Evolutionary conservation across 92 coral and sea anemone species (phyloP).

Genomic region (Palythoa caribaeorum): DNA sequence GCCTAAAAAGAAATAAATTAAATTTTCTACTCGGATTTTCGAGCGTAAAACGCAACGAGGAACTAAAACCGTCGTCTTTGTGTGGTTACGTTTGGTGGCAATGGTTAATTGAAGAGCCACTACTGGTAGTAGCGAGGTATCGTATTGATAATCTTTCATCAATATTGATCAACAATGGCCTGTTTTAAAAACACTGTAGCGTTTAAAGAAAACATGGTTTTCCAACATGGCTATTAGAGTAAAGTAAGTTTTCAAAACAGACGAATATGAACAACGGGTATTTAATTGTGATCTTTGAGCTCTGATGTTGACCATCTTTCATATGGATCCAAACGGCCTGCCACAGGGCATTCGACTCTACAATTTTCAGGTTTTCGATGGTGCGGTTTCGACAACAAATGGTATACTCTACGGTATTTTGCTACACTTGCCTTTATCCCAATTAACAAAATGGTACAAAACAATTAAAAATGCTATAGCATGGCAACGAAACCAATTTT

Average conservation of each 20-base stretch:
- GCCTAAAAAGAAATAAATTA: background rate
- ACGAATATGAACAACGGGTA: conserved; percentile 6
- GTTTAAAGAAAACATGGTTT: conserved; percentile 2
- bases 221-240: conserved; percentile 8
- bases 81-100: conserved; percentile 10
- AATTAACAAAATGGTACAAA: too few relatives aligned
- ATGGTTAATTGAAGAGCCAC: conserved; percentile 32
- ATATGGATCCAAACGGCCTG: background rate
- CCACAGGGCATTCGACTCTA: background rate
- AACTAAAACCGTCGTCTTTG: background rate
- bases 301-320: background rate
- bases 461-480: too few relatives aligned
- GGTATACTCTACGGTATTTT: too few relatives aligned
- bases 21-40: background rate
- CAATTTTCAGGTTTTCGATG: too few relatives aligned
- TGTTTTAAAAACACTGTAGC: conserved; percentile 29
- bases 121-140: conserved; percentile 41
- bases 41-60: conserved; percentile 19
- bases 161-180: conserved; percentile 33
- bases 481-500: too few relatives aligned
- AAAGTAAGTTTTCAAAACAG: conserved; percentile 14
- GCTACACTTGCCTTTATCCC: too few relatives aligned
- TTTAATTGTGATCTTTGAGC: conserved; percentile 17
- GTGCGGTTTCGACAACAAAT: too few relatives aligned
- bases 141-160: conserved; percentile 27